These are phyloP conservation scores for Amyelois transitella DNA, from an alignment of 1,140 invertebrate genomes.

Conservation along the genomic window DNA sequence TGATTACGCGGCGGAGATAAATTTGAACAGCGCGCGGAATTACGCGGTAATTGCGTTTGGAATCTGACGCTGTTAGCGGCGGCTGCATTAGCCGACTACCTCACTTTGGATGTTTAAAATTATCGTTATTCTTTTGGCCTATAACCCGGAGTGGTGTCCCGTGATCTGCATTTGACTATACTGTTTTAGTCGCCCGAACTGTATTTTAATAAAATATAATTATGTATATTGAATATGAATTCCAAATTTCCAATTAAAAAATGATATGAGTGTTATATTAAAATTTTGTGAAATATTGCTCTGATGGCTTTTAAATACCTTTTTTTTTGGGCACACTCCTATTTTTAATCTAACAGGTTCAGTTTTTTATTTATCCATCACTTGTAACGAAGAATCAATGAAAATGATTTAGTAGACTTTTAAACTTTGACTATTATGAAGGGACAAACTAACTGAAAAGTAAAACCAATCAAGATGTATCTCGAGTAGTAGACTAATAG, in stretches of 20 bases:
- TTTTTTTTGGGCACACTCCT: neutral
- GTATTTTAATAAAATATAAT: neutral
- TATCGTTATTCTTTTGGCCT: neutral
- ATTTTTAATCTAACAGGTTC: neutral
- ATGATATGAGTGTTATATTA: neutral
- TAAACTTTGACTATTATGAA: too few species aligned
- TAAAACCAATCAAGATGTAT: neutral
- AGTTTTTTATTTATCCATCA: neutral
- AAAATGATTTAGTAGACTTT: neutral
- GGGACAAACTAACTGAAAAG: too few species aligned
- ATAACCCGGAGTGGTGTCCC: too few species aligned
- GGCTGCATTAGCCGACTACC: constrained; percentile 8
- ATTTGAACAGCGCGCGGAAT: constrained; percentile 40
- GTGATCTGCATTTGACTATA: too few species aligned
- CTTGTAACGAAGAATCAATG: neutral
- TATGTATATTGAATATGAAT: neutral
- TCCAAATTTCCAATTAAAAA: neutral
- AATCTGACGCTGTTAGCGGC: constrained; percentile 27
- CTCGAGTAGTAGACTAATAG: constrained; percentile 15
- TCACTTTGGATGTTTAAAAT: neutral
- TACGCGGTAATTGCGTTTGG: constrained; percentile 37
- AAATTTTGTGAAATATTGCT: neutral
- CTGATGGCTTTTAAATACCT: neutral
- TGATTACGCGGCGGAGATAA: constrained; percentile 16
- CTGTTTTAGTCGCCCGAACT: neutral